Evolutionary conservation across 2,797 vertebrate genomes (phyloP).

Genomic region (Philypnodon macrostomus): DNA sequence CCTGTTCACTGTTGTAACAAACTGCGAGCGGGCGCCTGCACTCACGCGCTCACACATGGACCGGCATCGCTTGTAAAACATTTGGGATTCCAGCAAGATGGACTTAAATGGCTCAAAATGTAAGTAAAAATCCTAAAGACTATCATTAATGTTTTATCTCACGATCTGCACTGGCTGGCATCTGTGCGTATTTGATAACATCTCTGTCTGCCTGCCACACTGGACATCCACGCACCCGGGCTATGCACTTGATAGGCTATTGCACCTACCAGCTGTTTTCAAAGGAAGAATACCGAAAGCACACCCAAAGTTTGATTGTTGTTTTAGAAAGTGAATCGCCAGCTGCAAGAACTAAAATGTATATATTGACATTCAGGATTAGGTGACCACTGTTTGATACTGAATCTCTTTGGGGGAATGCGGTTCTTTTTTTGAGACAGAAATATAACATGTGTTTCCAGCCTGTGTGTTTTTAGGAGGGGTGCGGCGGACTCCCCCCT

Average conservation of each 20-base stretch:
- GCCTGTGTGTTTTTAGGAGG: slow-evolving; percentile 34
- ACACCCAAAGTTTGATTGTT: slow-evolving; percentile 41
- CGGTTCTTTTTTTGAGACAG: slow-evolving; percentile 34
- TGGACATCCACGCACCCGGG: slow-evolving; percentile 26
- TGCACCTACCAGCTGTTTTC: slow-evolving; percentile 31
- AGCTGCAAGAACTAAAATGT: slow-evolving; percentile 41
- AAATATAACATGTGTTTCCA: slow-evolving; percentile 48
- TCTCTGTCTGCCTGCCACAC: background rate
- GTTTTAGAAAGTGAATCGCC: slow-evolving; percentile 39
- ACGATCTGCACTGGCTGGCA: too few species aligned
- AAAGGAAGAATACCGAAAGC: slow-evolving; percentile 27
- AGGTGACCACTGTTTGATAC: slow-evolving; percentile 29
- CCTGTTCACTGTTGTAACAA: slow-evolving; percentile 1
- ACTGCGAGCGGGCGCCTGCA: slow-evolving; percentile 1
- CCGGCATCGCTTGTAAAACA: slow-evolving; percentile 14
- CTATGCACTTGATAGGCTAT: slow-evolving; percentile 17
- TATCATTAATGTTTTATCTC: too few species aligned
- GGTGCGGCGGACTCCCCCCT: slow-evolving; percentile 30
- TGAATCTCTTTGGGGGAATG: slow-evolving; percentile 7
- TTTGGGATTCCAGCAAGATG: slow-evolving; percentile 48
- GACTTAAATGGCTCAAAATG: slow-evolving; percentile 59
- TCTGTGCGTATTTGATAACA: slow-evolving; percentile 1
- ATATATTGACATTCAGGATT: slow-evolving; percentile 37
- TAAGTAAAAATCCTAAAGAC: slow-evolving; percentile 57
- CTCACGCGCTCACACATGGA: slow-evolving; percentile 23